Evolutionary conservation across 2,797 vertebrate species (phyloP).

Genomic region (Lindbergichthys nudifrons): DNA sequence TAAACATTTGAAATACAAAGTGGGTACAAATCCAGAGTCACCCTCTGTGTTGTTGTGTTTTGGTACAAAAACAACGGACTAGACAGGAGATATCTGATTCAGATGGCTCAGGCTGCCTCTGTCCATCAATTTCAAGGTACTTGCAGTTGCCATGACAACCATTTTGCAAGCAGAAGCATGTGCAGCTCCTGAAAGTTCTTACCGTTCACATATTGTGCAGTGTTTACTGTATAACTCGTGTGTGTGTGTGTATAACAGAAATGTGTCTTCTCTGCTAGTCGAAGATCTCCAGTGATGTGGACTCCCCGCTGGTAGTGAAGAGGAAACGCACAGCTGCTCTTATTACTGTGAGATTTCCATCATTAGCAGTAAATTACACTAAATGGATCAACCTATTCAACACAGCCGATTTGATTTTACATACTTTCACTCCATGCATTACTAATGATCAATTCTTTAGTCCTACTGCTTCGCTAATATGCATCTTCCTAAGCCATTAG

Average conservation of each 20-base stretch:
- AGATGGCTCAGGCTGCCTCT: conserved; percentile 9
- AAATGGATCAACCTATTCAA: neutral
- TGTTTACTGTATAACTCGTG: neutral
- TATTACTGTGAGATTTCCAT: conserved; percentile 63
- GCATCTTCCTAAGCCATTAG: neutral
- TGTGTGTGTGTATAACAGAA: neutral
- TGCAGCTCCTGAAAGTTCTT: conserved; percentile 5
- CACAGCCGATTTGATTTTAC: conserved; percentile 12
- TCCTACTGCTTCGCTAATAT: conserved; percentile 7
- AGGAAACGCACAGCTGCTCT: conserved; percentile 65
- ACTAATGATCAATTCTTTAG: neutral
- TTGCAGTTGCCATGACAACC: conserved; percentile 65
- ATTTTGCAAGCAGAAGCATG: neutral
- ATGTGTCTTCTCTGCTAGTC: conserved; percentile 47
- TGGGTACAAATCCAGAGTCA: neutral
- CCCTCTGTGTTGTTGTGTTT: neutral
- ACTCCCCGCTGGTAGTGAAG: conserved; percentile 74
- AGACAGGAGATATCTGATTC: conserved; percentile 19
- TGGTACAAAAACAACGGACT: neutral
- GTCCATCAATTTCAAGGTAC: conserved; percentile 21
- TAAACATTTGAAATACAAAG: neutral
- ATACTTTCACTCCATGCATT: neutral
- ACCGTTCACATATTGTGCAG: too few relatives aligned
- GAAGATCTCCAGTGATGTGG: conserved; percentile 67
- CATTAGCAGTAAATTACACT: neutral